Evolutionary conservation across 2,113 vertebrate genomes (phyloP).

Genomic region (Acrocephalus arundinaceus): DNA sequence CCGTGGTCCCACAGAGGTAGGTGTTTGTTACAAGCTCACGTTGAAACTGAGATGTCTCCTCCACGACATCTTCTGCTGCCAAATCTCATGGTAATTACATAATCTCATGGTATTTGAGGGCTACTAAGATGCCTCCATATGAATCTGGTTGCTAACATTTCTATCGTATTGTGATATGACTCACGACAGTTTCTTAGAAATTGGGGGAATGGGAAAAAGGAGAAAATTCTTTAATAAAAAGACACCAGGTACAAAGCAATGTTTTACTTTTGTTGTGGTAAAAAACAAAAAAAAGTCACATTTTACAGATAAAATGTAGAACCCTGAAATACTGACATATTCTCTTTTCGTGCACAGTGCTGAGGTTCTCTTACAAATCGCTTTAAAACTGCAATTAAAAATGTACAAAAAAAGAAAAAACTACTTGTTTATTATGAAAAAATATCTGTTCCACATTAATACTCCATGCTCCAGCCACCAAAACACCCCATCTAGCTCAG

Average conservation of each 20-base stretch:
- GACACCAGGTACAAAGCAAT: conserved; percentile 87
- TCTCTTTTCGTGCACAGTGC: conserved; percentile 88
- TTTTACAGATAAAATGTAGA: conserved; percentile 91
- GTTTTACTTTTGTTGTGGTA: conserved; percentile 85
- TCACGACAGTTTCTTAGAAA: conserved; percentile 83
- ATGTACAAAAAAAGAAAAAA: conserved; percentile 82
- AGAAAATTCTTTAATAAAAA: conserved; percentile 84
- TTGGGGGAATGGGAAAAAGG: conserved; percentile 61
- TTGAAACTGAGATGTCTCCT: neutral
- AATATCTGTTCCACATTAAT: neutral
- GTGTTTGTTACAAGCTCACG: neutral
- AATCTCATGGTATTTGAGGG: conserved; percentile 65
- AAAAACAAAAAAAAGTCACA: conserved; percentile 83
- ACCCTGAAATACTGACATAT: conserved; percentile 91
- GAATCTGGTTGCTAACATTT: conserved; percentile 78
- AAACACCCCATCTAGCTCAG: neutral
- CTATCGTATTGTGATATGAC: conserved; percentile 78
- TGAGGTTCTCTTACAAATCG: conserved; percentile 87
- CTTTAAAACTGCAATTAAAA: conserved; percentile 90
- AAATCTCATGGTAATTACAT: conserved; percentile 59
- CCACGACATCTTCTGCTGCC: neutral
- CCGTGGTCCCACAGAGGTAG: neutral
- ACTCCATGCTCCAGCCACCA: neutral
- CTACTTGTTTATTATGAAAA: neutral
- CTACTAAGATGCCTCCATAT: conserved; percentile 44